phyloP scores from a whole-genome alignment of 2,113 vertebrate species.

The Orycteropus afer region DNA sequence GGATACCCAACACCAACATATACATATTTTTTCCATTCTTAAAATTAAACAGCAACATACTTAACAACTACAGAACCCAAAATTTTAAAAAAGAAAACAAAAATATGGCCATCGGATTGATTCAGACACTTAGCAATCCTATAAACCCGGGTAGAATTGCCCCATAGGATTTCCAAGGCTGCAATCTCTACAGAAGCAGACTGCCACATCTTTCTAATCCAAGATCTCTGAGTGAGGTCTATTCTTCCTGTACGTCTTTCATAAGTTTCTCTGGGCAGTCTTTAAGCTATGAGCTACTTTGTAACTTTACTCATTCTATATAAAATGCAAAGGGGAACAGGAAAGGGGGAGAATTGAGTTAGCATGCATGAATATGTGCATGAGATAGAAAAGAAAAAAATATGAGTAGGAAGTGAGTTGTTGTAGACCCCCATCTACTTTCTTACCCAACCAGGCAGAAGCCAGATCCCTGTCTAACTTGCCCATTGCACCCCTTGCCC shows the following conservation, averaged over 20 bases:
- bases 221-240: background rate
- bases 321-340: background rate
- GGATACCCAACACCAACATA: background rate
- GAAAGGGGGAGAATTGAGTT: background rate
- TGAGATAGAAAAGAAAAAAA: background rate
- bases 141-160: too few species aligned
- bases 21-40: background rate
- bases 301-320: background rate
- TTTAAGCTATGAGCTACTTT: background rate
- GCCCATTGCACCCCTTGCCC: background rate
- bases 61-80: background rate
- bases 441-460: background rate
- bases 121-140: background rate
- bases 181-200: too few species aligned
- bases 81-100: too few species aligned
- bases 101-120: background rate
- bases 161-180: too few species aligned
- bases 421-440: background rate
- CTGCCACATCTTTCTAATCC: background rate
- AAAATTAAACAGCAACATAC: constrained; percentile 5
- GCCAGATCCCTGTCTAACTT: background rate
- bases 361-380: background rate
- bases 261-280: background rate
- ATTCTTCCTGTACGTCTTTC: background rate
- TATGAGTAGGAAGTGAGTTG: background rate